Evolutionary conservation across 2,113 vertebrate species (phyloP), one percentile per base, ranked within the genome.

Genomic region (Albula glossodonta): DNA sequence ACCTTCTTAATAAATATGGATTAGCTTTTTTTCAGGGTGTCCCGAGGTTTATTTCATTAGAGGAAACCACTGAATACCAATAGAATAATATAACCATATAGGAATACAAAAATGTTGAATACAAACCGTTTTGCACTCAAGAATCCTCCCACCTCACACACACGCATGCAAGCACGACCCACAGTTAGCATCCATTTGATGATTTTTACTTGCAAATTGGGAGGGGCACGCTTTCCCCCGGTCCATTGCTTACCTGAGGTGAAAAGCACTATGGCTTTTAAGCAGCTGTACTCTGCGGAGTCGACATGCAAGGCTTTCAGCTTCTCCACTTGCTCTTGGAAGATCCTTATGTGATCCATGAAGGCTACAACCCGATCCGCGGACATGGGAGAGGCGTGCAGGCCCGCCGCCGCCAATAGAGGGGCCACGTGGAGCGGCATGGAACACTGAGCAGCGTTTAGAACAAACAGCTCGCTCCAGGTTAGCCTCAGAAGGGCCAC

Each of bases 281-380:
- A 96, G 94, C 98, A 99, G 95, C 97, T 98, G 96, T 98, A 99
- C 92, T 99, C 98, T 19, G 97, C 98, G 0, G 98, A 98, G 91
- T 99, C 98, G 88, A 99, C 98, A 89, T 99, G 98, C 95, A 99
- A 95, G 56, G 96, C 97, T 94, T 99, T 99, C 87, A 99, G 97
- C 95, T 98, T 99, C 94, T 99, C 98, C 94, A 99, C 98, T 94
- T 99, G 98, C 93, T 99, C 98, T 94, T 99, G 98, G 95, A 99
- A 99, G 94, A 99, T 97, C 93, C 98, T 96, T 95, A 99, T 99
- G 97, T 99, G 98, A 95, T 99, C 98, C 98, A 99, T 99, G 96
- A 99, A 99, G 93, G 97, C 97, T 93, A 99, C 97, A 91, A 99
- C 98, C 90, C 98, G 94, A 94, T 99, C 98, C 84, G 98, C 97